Percentiles rank a stretch among this genome's conserved stretches.
phyloP scores from a whole-genome alignment of 2,888 invertebrate species.

The Bembecia ichneumoniformis region DNA sequence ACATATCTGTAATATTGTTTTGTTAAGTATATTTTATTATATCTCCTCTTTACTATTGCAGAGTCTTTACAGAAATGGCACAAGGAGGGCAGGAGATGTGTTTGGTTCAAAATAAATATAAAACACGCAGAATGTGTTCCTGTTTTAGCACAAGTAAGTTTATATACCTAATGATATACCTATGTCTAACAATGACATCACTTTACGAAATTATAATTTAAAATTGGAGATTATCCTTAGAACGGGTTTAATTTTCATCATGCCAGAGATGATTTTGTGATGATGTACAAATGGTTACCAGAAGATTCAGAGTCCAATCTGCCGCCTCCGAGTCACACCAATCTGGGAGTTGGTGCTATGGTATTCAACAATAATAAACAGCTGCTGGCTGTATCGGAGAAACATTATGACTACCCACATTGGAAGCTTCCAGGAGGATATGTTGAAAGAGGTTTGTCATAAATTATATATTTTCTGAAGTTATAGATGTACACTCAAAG shows the following conservation, averaged over 20 bases:
- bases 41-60: conserved; percentile 36
- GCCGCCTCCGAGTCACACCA: conserved; percentile 83
- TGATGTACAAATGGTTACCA: conserved; percentile 88
- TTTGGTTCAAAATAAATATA: conserved; percentile 86
- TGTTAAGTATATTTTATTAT: too few relatives aligned
- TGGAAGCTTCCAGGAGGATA: conserved; percentile 97
- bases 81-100: conserved; percentile 74
- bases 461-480: too few relatives aligned
- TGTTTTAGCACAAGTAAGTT: conserved; percentile 76
- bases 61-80: conserved; percentile 81
- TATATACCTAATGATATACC: not conserved
- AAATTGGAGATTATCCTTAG: conserved; percentile 49
- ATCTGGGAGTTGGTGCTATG: conserved; percentile 86
- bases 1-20: too few relatives aligned
- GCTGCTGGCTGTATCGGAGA: conserved; percentile 86
- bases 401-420: conserved; percentile 73
- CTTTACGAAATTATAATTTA: conserved; percentile 1
- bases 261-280: conserved; percentile 83
- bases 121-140: conserved; percentile 81
- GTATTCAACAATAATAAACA: conserved; percentile 83
- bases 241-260: conserved; percentile 92
- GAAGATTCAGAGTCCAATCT: conserved; percentile 73
- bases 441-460: conserved; percentile 80
- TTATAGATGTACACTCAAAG: too few relatives aligned
- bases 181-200: conserved; percentile 1